Evolutionary conservation across 23 tunicate genomes (phyloP).

Genomic region (Ascidia mentula): DNA sequence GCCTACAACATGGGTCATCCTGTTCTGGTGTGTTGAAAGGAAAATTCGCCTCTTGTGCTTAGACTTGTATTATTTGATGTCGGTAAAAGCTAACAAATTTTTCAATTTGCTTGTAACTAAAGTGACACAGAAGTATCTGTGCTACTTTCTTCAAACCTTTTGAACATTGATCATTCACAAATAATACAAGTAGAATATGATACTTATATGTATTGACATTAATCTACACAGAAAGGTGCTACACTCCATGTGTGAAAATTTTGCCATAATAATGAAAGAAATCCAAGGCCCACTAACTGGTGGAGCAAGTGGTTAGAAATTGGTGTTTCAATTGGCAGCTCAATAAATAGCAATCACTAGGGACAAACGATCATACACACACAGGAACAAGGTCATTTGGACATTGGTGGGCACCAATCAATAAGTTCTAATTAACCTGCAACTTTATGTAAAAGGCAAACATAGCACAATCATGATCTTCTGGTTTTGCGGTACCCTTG

Average conservation of each 20-base stretch:
- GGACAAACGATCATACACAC: not conserved
- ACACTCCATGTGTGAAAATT: not conserved
- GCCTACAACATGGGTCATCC: too few species aligned
- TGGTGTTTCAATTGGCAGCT: not conserved
- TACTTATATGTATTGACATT: slow-evolving; percentile 8
- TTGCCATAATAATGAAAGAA: not conserved
- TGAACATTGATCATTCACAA: too few species aligned
- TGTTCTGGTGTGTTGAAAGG: too few species aligned
- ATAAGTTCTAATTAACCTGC: slow-evolving; percentile 3
- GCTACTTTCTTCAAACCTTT: too few species aligned
- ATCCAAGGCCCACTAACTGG: not conserved
- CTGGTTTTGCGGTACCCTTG: not conserved
- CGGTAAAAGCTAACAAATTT: too few species aligned
- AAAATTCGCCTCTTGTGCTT: too few species aligned
- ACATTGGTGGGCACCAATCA: slow-evolving; percentile 9
- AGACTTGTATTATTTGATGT: too few species aligned
- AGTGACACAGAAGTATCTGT: too few species aligned
- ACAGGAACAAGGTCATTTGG: not conserved
- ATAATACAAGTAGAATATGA: not conserved
- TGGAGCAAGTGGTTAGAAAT: not conserved
- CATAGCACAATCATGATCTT: not conserved
- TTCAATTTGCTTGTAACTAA: too few species aligned
- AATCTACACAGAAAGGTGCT: slow-evolving; percentile 8
- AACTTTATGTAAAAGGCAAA: not conserved
- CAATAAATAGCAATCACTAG: slow-evolving; percentile 2